Percentiles rank a stretch among this genome's conserved stretches.
Evolutionary conservation across 2,888 invertebrate species (phyloP).

Genomic region (Leptarthrus brevirostris): DNA sequence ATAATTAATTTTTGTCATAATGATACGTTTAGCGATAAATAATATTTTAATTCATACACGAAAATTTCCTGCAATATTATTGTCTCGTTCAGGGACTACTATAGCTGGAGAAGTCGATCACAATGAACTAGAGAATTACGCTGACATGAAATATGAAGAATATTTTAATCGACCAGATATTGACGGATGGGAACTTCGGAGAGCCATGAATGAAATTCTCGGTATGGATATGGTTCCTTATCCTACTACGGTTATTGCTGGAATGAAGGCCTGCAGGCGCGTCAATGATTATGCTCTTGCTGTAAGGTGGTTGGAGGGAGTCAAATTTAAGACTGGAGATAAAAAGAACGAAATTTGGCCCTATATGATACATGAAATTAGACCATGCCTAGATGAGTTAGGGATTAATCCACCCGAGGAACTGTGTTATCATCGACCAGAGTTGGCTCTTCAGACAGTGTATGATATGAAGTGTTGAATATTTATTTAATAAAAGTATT

Average conservation of each 20-base stretch:
- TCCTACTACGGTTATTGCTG: slow-evolving; percentile 84
- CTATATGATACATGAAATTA: slow-evolving; percentile 64
- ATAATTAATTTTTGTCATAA: no score
- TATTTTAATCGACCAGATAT: slow-evolving; percentile 59
- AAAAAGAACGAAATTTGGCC: slow-evolving; percentile 80
- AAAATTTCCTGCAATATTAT: no score
- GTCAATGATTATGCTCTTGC: slow-evolving; percentile 91
- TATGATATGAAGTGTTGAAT: background rate
- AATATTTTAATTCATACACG: no score
- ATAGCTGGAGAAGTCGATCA: background rate
- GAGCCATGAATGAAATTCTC: slow-evolving; percentile 84
- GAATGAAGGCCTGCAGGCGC: slow-evolving; percentile 86
- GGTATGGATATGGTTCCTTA: slow-evolving; percentile 91
- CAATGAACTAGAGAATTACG: background rate
- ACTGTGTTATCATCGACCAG: background rate
- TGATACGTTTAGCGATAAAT: no score
- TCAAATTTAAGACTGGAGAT: slow-evolving; percentile 76
- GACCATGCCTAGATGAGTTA: slow-evolving; percentile 5
- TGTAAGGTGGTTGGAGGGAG: slow-evolving; percentile 76
- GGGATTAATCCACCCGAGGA: slow-evolving; percentile 8
- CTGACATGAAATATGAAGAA: background rate
- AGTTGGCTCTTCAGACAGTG: background rate
- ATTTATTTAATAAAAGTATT: no score
- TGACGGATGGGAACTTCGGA: slow-evolving; percentile 85
- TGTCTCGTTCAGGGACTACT: background rate